Base-by-base conservation (phyloP, 2,113 vertebrate genomes). In the Neodontobutis hainanensis region DNA sequence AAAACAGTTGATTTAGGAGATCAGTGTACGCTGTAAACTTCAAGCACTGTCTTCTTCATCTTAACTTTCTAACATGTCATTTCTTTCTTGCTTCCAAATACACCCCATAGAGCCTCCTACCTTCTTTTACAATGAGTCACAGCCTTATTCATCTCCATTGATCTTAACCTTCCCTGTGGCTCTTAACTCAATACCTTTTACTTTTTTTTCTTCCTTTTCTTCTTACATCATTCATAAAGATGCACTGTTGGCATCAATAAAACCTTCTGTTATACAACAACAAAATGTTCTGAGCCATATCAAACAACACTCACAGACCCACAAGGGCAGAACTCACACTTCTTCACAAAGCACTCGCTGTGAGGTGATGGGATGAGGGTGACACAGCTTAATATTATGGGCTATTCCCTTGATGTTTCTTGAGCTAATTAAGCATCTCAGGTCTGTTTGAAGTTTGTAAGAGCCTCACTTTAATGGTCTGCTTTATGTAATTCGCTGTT, bases 331-430 rank as follows among this genome's bases (percentile, higher is more conserved):
- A 34, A 63, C 51, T 32, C 63, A 16, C 36, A 80, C 67, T 50
- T 36, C 34, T 11, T 65, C 2, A 45, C 32, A 8, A 6, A 4
- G 14, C n/a, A 15, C 42, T 57, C 12, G 59, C 66, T 63, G 50
- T 55, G 64, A 78, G 71, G 61, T 62, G 63, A 62, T 45, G 59
- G 46, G 67, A 56, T 74, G 84, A 88, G 81, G 86, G 77, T 59
- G 75, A 77, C 75, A 83, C 60, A 4, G 70, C 75, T 75, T 79
- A 81, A 77, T 83, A 83, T 70, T 61, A 82, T 66, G 78, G 68
- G 75, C 57, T 61, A 71, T 19, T 63, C 71, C 80, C 80, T 89
- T 87, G 77, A 90, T 89, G 82, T 82, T 81, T 65, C 73, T 84
- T 6, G 3, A 51, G 73, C 83, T 85, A 85, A 90, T 90, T 89